phyloP scores from a whole-genome alignment of 2,888 invertebrate genomes.

The Dascillus cervinus region DNA sequence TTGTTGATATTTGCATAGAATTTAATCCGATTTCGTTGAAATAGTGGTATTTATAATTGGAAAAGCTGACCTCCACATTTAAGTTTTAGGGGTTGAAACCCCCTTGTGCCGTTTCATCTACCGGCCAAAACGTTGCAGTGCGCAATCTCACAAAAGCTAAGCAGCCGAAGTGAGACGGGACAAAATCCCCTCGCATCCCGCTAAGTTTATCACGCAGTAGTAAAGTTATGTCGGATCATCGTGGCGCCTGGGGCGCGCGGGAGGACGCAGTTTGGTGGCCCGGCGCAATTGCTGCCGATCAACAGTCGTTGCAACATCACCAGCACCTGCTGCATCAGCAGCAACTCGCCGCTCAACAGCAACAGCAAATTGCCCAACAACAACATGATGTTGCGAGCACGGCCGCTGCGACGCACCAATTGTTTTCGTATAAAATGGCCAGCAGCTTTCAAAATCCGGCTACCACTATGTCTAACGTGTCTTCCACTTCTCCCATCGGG shows the following conservation, averaged over 20 bases:
- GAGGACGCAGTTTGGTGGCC: conserved; percentile 58
- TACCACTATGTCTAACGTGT: conserved; percentile 56
- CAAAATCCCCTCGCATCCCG: conserved; percentile 14
- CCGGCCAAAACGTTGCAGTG: conserved; percentile 36
- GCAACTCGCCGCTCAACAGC: conserved; percentile 29
- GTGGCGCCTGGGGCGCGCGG: conserved; percentile 57
- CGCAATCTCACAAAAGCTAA: conserved; percentile 20
- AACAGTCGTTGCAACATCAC: conserved; percentile 42
- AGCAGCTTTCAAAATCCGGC: conserved; percentile 71
- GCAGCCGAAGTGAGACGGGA: conserved; percentile 10
- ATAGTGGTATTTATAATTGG: too few species aligned
- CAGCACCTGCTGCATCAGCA: conserved; percentile 48
- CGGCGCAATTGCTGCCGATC: conserved; percentile 46
- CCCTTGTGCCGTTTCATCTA: conserved; percentile 16
- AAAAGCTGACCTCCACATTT: conserved; percentile 46
- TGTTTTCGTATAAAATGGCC: conserved; percentile 81
- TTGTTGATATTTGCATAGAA: too few species aligned
- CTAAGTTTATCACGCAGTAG: conserved; percentile 18
- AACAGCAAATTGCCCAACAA: conserved; percentile 42
- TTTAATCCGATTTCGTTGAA: too few species aligned
- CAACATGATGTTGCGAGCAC: conserved; percentile 48
- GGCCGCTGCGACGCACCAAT: conserved; percentile 52
- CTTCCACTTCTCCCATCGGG: conserved; percentile 55
- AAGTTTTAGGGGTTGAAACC: conserved; percentile 27
- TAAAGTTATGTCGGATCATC: conserved; percentile 53